These are phyloP conservation scores for Stictocephala bisonia DNA, from an alignment of 2,888 invertebrate species.

Conservation along the genomic window DNA sequence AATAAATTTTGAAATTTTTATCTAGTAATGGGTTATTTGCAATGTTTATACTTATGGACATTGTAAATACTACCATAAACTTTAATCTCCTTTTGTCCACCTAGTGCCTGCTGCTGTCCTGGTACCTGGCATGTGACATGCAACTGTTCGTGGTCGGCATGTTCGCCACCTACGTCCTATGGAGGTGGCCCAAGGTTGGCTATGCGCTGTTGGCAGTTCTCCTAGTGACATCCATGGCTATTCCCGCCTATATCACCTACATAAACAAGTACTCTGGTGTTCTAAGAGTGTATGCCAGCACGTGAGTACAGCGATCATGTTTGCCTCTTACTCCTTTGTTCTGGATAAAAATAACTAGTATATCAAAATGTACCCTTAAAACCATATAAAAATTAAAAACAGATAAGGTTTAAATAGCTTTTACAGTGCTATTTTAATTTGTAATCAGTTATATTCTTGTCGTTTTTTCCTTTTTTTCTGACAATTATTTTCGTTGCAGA, in stretches of 20 bases:
- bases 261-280: slow-evolving; percentile 52
- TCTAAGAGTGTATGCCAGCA: slow-evolving; percentile 52
- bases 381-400: no score
- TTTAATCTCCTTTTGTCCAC: slow-evolving; percentile 25
- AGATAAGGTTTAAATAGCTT: no score
- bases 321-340: no score
- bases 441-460: no score
- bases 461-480: no score
- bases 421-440: no score
- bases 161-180: slow-evolving; percentile 52
- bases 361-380: no score
- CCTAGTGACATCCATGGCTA: slow-evolving; percentile 49
- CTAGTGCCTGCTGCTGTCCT: slow-evolving; percentile 57
- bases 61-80: neutral
- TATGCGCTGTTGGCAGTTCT: slow-evolving; percentile 44
- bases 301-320: slow-evolving; percentile 47
- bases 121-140: slow-evolving; percentile 59
- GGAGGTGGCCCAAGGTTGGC: slow-evolving; percentile 49
- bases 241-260: slow-evolving; percentile 53
- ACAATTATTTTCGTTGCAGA: no score
- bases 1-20: no score
- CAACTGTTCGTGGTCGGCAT: slow-evolving; percentile 55
- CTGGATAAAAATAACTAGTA: no score
- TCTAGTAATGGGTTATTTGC: no score
- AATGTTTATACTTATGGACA: no score